Percentiles rank a stretch among this genome's conserved stretches.
These are phyloP conservation scores for Montipora capricornis DNA, from an alignment of 64 coral and sea anemone genomes.

Conservation along the genomic window DNA sequence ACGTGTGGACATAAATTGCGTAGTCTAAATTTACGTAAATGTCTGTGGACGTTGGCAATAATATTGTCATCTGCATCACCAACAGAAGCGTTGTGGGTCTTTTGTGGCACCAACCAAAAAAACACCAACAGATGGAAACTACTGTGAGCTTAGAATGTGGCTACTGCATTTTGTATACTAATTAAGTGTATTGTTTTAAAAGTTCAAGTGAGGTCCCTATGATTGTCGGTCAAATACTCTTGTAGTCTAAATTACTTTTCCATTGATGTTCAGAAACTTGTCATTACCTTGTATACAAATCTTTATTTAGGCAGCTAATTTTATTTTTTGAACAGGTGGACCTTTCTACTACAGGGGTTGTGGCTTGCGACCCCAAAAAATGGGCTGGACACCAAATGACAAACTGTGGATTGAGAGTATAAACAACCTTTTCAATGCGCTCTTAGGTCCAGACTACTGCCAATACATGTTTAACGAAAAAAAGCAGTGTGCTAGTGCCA, in stretches of 20 bases:
- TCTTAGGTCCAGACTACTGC: constrained; percentile 60
- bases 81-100: neutral
- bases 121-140: neutral
- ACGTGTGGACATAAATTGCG: neutral
- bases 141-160: neutral
- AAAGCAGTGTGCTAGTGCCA: neutral
- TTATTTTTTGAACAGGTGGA: neutral
- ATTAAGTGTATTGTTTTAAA: too few relatives aligned
- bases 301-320: neutral
- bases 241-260: too few relatives aligned
- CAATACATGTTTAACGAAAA: constrained; percentile 11
- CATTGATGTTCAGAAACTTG: too few relatives aligned
- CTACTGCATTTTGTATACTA: too few relatives aligned
- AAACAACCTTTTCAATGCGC: constrained; percentile 22
- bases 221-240: too few relatives aligned
- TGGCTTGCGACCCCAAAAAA: constrained; percentile 44
- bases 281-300: too few relatives aligned
- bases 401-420: constrained; percentile 26
- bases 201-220: too few relatives aligned
- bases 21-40: neutral
- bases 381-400: constrained; percentile 18
- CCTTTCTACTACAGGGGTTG: constrained; percentile 44
- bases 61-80: neutral
- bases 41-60: neutral
- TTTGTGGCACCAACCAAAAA: neutral